Conservation (phyloP, 2,797 vertebrate species). For the Sebastes melanostomus region DNA sequence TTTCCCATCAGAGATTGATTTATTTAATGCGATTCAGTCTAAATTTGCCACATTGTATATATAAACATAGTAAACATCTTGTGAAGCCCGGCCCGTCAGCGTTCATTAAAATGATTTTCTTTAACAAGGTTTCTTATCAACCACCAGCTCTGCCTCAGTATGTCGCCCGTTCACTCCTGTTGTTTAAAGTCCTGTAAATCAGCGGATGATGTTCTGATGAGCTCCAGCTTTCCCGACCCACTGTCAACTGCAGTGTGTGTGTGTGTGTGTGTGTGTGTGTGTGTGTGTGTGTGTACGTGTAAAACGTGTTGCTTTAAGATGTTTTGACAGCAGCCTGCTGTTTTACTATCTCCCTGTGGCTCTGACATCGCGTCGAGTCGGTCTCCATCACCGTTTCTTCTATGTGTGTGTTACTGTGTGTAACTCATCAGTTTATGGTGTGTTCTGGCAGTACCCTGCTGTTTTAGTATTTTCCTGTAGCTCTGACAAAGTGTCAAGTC, state of each 20-base stretch:
- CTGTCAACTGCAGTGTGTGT: conserved; percentile 2
- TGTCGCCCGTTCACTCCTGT: neutral
- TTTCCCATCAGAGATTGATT: neutral
- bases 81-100: neutral
- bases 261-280: neutral
- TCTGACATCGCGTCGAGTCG: neutral
- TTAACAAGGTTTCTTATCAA: neutral
- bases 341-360: conserved; percentile 35
- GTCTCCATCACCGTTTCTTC: neutral
- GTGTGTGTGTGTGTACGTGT: neutral
- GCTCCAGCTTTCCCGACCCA: conserved; percentile 7
- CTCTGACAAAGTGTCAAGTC: conserved; percentile 49
- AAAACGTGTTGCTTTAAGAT: neutral
- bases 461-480: conserved; percentile 68
- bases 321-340: conserved; percentile 44
- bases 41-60: neutral
- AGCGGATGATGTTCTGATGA: conserved; percentile 2
- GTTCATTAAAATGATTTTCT: neutral
- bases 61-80: neutral
- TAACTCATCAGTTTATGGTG: conserved; percentile 46
- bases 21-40: neutral
- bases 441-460: conserved; percentile 58
- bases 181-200: conserved; percentile 6
- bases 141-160: neutral
- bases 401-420: conserved; percentile 11